These are phyloP conservation scores for Galagoides demidoff DNA, from an alignment of 2,797 vertebrate species.

Conservation along the genomic window DNA sequence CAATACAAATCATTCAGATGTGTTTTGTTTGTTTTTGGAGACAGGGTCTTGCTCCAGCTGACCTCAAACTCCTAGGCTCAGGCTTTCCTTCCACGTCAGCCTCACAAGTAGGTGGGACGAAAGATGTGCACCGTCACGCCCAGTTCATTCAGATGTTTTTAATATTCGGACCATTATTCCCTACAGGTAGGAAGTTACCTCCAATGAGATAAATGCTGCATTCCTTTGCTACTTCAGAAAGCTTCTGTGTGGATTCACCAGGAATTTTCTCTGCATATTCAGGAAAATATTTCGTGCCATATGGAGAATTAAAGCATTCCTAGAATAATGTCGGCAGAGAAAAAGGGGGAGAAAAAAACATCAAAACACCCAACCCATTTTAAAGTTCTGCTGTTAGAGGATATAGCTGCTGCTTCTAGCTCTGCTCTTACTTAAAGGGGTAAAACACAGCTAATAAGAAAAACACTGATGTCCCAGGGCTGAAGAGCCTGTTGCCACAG, in stretches of 20 bases:
- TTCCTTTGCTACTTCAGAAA: conserved; percentile 94
- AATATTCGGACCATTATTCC: background rate
- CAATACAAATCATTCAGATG: background rate
- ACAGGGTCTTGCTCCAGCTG: background rate
- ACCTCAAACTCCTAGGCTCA: background rate
- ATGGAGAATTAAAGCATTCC: conserved; percentile 99
- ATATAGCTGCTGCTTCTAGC: background rate
- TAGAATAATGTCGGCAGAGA: conserved; percentile 78
- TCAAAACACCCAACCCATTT: background rate
- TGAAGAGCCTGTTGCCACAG: background rate
- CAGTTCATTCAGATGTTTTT: background rate
- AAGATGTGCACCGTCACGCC: background rate
- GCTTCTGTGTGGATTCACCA: conserved; percentile 92
- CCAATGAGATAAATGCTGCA: conserved; percentile 94
- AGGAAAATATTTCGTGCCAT: conserved; percentile 94
- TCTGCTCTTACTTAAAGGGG: background rate
- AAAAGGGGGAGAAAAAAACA: background rate
- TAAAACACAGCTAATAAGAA: background rate
- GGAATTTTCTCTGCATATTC: conserved; percentile 96
- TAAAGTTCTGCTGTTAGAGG: conserved; percentile 32
- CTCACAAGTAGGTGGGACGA: background rate
- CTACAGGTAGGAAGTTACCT: conserved; percentile 86
- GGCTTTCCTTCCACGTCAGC: background rate
- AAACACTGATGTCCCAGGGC: background rate
- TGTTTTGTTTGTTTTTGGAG: background rate